Conservation (phyloP, 1,140 invertebrate species). For the Aphelenchoides fujianensis region DNA sequence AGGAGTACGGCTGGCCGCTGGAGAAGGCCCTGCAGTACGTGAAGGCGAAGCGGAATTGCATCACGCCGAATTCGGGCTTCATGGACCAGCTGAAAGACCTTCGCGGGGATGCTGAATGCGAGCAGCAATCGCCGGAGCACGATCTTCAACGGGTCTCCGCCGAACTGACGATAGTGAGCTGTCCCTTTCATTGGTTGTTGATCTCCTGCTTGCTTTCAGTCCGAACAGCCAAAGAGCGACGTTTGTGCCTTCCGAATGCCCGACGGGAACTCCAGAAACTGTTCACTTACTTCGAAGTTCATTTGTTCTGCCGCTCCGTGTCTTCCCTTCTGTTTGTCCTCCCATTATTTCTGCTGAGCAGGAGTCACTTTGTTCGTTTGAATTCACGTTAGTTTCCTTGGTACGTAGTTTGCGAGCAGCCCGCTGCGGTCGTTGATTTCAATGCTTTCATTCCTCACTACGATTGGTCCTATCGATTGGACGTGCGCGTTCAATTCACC, state of each 20-base stretch:
- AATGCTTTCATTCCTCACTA: background rate
- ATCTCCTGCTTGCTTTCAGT: too few relatives aligned
- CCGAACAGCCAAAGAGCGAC: too few relatives aligned
- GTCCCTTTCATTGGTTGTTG: too few relatives aligned
- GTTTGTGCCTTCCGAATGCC: too few relatives aligned
- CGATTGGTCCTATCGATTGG: background rate
- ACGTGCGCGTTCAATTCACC: background rate
- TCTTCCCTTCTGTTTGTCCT: too few relatives aligned
- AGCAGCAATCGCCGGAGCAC: conserved; percentile 52
- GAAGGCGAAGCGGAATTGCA: conserved; percentile 81
- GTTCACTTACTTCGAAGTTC: too few relatives aligned
- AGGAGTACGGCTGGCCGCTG: conserved; percentile 89
- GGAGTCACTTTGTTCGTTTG: background rate
- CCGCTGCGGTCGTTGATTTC: too few relatives aligned
- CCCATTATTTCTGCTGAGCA: background rate
- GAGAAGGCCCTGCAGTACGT: conserved; percentile 82
- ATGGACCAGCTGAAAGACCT: conserved; percentile 87
- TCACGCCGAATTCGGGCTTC: conserved; percentile 92
- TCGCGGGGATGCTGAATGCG: conserved; percentile 69
- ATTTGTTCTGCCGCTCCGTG: too few relatives aligned
- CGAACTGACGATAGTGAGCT: background rate
- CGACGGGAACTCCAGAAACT: too few relatives aligned
- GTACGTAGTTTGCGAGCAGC: too few relatives aligned
- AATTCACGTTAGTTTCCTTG: too few relatives aligned
- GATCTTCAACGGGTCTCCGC: conserved; percentile 44